phyloP scores from a whole-genome alignment of 2,113 vertebrate species.

The Colinus virginianus region DNA sequence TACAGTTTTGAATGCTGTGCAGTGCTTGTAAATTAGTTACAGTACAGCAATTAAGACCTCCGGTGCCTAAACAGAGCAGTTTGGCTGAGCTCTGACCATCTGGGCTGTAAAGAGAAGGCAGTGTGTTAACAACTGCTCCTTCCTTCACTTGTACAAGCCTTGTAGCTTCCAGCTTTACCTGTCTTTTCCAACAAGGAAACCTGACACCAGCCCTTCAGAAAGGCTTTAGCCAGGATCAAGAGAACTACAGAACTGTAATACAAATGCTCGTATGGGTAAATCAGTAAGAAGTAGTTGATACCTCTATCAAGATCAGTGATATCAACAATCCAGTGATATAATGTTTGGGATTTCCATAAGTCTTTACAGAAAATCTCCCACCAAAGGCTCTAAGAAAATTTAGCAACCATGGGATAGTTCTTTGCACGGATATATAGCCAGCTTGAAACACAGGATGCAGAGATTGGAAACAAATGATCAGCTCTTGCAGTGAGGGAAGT shows the following conservation, averaged over 20 bases:
- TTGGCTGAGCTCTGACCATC: background rate
- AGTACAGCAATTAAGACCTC: background rate
- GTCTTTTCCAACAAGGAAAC: background rate
- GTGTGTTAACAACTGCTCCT: background rate
- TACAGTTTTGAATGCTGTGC: background rate
- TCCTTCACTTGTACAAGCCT: background rate
- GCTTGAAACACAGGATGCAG: background rate
- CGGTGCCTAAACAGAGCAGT: background rate
- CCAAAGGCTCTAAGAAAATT: background rate
- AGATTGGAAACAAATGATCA: background rate
- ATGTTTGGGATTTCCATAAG: background rate
- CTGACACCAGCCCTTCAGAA: background rate
- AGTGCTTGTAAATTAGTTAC: background rate
- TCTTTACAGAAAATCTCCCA: background rate
- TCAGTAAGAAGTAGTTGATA: background rate
- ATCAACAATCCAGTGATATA: background rate
- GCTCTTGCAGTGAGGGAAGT: background rate
- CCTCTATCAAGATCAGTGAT: no score
- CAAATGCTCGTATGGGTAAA: background rate
- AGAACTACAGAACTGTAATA: background rate
- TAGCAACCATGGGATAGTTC: background rate
- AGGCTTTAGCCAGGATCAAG: background rate
- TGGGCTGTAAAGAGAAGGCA: background rate
- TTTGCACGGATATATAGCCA: background rate
- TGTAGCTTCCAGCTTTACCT: background rate